Evolutionary conservation across 2,888 invertebrate species (phyloP).

Genomic region (Periphyllus acericola): DNA sequence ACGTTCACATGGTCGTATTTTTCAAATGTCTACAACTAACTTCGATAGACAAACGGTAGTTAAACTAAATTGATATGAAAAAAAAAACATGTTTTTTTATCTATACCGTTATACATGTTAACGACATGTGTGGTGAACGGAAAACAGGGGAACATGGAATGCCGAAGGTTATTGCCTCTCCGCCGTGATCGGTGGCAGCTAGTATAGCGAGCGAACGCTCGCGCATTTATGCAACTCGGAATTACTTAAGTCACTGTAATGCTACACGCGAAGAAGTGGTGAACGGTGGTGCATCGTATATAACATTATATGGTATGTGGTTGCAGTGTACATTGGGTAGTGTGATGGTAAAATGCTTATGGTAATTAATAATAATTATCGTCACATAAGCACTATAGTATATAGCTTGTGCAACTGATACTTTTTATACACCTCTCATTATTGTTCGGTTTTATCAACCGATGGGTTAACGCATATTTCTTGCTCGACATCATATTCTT

Average conservation of each 20-base stretch:
- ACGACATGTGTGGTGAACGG: constrained; percentile 35
- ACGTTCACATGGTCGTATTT: constrained; percentile 1
- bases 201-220: not conserved
- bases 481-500: not conserved
- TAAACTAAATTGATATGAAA: constrained; percentile 3
- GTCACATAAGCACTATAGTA: not conserved
- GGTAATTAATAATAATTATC: not conserved
- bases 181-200: not conserved
- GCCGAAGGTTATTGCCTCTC: constrained; percentile 60
- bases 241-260: constrained; percentile 13
- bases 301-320: not conserved
- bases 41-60: constrained; percentile 2
- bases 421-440: not conserved
- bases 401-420: not conserved
- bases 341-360: not conserved
- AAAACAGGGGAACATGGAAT: constrained; percentile 41
- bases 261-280: not conserved
- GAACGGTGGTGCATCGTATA: too few relatives aligned
- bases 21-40: not conserved
- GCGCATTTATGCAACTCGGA: constrained; percentile 12
- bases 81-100: constrained; percentile 14
- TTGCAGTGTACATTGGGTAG: not conserved
- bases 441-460: too few relatives aligned
- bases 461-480: not conserved
- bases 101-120: constrained; percentile 34